Evolutionary conservation across 2,888 invertebrate species (phyloP), one percentile per base, ranked within the genome.

Genomic region (Camponotus fellah): DNA sequence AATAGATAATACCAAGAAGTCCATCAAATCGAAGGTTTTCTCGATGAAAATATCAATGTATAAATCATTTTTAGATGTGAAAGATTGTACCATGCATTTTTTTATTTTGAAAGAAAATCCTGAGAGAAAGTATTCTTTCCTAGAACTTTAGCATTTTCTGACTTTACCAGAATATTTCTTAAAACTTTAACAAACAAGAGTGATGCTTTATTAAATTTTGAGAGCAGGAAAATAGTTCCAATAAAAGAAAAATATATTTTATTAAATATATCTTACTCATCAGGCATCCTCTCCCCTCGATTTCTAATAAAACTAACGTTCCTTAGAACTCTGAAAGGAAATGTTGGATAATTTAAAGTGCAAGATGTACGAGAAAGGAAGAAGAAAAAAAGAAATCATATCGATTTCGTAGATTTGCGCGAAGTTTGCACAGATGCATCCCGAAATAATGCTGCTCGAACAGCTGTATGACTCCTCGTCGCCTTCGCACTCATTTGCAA

Each of bases 371-470:
- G 34, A 34, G 43, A 37, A 68, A 58, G 43, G 9, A n/a, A n/a
- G n/a, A 53, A 17, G 17, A 53, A n/a, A 8, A 53, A 49, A 17
- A 49, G 6, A 6, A 49, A 49, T 9, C 46, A 60, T 26, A 2
- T n/a, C 60, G 60, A n/a, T 21, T n/a, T 53, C 34, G 60, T 71
- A 49, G 60, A 80, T 71, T 71, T 17, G 46, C 34, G 43, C 58
- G 21, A 34, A 71, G 12, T 79, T 71, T 79, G 72, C 72, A 80
- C 71, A 80, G 60, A 46, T 80, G 79, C 72, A 71, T 60, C 21
- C 12, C 34, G 1, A 14, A 79, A 12, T 37, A 62, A 62, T 34
- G 37, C 12, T 37, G 46, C 60, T 37, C 60, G 26, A 12, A 21
- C 60, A n/a, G 34, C 46, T 37, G 56, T 32, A 56, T 43, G 79